Evolutionary conservation across 2,888 invertebrate species (phyloP), one percentile per base, ranked within the genome.

Genomic region (Polyploca ridens): DNA sequence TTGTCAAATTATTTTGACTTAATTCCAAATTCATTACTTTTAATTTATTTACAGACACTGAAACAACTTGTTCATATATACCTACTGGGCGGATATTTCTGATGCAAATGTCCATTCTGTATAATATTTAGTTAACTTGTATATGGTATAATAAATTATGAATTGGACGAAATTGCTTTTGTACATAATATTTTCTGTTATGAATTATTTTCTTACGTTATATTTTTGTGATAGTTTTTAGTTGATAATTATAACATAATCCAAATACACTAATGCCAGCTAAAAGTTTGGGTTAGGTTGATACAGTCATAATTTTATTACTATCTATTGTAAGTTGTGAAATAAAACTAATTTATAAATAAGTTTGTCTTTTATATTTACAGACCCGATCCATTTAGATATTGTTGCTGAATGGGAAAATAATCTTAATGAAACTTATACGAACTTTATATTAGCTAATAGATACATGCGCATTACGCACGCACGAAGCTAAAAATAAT

Each of bases 191-290:
- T 83, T 41, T 41, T 38, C 84, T 76, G 68, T 77, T 77, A 63
- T 72, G 70, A 69, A 81, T 82, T 80, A 69, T 83, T 85, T 80
- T 73, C 75, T 84, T 78, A 73, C 79, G 85, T 82, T 85, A 81
- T 83, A 69, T 82, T 85, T 85, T 88, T 91, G 92, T 92, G 93
- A 92, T 94, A 89, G 88, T 80, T 84, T 84, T 85, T 86, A 86
- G 86, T 84, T 88, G 71, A 71, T 76, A 84, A 82, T 27, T 86
- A 86, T 81, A 79, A 83, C 83, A 82, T 89, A 89, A 92, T 92
- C 93, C 93, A 93, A 93, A 94, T 89, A 90, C 83, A 91, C 91
- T 90, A 91, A 91, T 89, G 85, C 94, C 90, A 91, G 89, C 94
- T 94, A 87, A 90, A 93, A 93, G 93, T 93, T 91, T 90, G 93